These are phyloP conservation scores for Timema cristinae DNA, from an alignment of 2,888 invertebrate species.

Conservation along the genomic window DNA sequence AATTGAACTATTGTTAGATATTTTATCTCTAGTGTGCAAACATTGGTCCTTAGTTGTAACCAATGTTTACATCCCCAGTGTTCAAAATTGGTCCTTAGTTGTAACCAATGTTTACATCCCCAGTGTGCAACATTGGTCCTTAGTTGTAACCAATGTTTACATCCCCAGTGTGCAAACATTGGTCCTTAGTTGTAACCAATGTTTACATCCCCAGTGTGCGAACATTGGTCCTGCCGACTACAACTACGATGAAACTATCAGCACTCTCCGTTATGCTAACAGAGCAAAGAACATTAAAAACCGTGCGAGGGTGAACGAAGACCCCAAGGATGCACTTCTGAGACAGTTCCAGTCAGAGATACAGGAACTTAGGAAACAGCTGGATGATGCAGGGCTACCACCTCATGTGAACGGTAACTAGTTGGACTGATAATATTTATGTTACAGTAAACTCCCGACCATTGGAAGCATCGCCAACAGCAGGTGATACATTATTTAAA, in stretches of 20 bases:
- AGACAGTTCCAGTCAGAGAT: conserved; percentile 97
- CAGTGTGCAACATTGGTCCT: neutral
- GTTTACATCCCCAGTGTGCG: conserved; percentile 64
- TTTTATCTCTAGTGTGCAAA: no score
- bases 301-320: conserved; percentile 92
- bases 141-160: neutral
- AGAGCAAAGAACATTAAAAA: conserved; percentile 97
- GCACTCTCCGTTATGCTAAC: conserved; percentile 94
- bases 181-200: no score
- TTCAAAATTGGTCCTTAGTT: no score
- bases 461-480: no score
- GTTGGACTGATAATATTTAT: no score
- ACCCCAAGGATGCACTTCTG: conserved; percentile 93
- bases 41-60: no score
- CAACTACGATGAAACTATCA: conserved; percentile 96
- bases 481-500: no score
- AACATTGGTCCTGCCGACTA: conserved; percentile 95
- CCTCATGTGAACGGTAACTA: conserved; percentile 33
- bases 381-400: conserved; percentile 62
- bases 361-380: conserved; percentile 79
- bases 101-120: neutral
- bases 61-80: no score
- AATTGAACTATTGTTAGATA: no score
- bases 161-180: neutral
- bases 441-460: no score